Conservation (phyloP, 1,140 invertebrate species). For the Eriocheir sinensis region DNA sequence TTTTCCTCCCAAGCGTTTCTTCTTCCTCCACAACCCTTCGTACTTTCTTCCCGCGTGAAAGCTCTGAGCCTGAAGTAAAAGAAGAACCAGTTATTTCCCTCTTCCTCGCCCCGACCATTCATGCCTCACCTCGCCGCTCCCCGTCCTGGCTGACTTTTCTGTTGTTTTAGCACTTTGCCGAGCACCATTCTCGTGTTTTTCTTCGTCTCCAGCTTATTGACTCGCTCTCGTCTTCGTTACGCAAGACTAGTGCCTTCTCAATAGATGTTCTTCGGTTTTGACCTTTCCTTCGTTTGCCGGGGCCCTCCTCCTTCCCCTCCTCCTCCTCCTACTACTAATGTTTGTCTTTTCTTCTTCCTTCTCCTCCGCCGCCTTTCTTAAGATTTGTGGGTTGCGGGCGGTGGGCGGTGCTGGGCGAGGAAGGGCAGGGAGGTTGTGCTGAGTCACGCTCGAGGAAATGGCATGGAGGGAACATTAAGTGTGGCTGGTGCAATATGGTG, state of each 20-base stretch:
- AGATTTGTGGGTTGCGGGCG: neutral
- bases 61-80: neutral
- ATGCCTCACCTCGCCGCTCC: neutral
- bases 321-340: neutral
- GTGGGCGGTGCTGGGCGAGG: neutral
- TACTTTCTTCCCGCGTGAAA: too few species aligned
- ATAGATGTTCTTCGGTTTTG: slow-evolving; percentile 1
- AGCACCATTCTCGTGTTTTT: slow-evolving; percentile 7
- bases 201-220: neutral
- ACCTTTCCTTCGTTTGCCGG: neutral
- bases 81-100: neutral
- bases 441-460: slow-evolving; percentile 18
- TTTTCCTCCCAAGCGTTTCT: neutral
- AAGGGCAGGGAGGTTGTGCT: slow-evolving; percentile 14
- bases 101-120: neutral
- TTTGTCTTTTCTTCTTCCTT: neutral
- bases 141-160: neutral
- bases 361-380: neutral
- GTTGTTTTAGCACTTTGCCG: slow-evolving; percentile 14
- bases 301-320: neutral
- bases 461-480: slow-evolving; percentile 41
- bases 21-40: neutral
- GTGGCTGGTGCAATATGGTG: slow-evolving; percentile 14
- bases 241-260: neutral
- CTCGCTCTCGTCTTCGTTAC: slow-evolving; percentile 31